Base-by-base conservation (phyloP, 23 tunicate genomes). In the Phallusia fumigata region DNA sequence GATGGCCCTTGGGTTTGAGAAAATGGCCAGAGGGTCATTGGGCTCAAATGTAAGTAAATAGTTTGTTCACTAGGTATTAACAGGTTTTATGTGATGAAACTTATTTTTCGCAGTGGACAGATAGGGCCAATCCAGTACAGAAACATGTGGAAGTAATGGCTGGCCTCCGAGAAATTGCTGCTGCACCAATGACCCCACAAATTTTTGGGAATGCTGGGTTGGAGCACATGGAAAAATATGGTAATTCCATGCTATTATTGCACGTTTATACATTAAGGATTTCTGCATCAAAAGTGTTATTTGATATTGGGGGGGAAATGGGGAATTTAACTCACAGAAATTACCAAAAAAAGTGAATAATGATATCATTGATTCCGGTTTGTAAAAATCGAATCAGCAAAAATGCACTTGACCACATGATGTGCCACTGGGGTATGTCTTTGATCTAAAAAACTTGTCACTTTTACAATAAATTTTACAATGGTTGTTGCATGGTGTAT, bases 221-320 rank as follows among this genome's bases (percentile, higher is more conserved):
- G 36, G 97, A 96, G 65, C 99, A 96, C 79, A 96, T 96, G 99
- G 97, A 96, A 73, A 91, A 91, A 84, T 96, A 91, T 88, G 99
- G 98, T 93, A 65, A 10, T 44, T 40, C 5, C 47, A 40, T 40
- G 5, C 10, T 40, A 5, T 74, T 6, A 58, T 16, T 21, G 15
- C 15, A 18, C 58, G 15, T 18, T 51, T 18, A 51, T 51, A 51
- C 58, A 51, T 51, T 51, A 51, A 51, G n/a, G n/a, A n/a, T 18
- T 51, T 15, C 58, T 51, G 58, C 18, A 13, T 51, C 18, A 51
- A 51, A 15, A 18, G 58, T 51, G 58, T 51, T 51, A 51, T n/a
- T n/a, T n/a, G n/a, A n/a, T n/a, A n/a, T n/a, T n/a, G n/a, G n/a
- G n/a, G n/a, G n/a, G n/a, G n/a, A n/a, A n/a, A n/a, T n/a, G n/a